Percentiles rank a stretch among this genome's conserved stretches.
Evolutionary conservation across 2,797 vertebrate species (phyloP).

Genomic region (Eulemur rubriventer): DNA sequence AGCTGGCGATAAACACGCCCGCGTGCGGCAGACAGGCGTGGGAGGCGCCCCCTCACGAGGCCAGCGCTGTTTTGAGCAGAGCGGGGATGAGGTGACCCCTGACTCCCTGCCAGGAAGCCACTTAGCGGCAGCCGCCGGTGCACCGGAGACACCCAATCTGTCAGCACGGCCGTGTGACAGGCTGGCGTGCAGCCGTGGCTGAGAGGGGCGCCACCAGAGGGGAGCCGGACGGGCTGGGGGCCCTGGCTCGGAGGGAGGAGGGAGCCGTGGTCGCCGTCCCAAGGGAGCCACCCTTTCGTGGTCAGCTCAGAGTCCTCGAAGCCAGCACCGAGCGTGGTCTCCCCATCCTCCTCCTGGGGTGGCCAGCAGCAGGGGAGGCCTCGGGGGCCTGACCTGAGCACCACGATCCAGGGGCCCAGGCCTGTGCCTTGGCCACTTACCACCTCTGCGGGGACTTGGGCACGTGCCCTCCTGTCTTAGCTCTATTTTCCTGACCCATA

Average conservation of each 20-base stretch:
- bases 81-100: slow-evolving; percentile 67
- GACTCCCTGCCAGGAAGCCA: slow-evolving; percentile 73
- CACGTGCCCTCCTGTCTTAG: not conserved
- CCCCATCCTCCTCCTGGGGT: not conserved
- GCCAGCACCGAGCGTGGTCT: not conserved
- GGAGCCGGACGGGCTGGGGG: not conserved
- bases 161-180: slow-evolving; percentile 3
- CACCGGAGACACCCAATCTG: slow-evolving; percentile 69
- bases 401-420: not conserved
- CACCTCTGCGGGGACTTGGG: not conserved
- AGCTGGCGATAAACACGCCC: not conserved
- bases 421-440: not conserved
- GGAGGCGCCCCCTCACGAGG: slow-evolving; percentile 23
- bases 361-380: not conserved
- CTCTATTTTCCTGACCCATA: not conserved
- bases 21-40: not conserved
- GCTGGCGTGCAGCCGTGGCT: not conserved
- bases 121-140: slow-evolving; percentile 59
- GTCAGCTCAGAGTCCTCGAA: not conserved
- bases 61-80: not conserved
- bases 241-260: not conserved
- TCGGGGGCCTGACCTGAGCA: rapidly evolving
- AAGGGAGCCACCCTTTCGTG: not conserved
- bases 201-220: not conserved
- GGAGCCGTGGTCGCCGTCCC: not conserved